Percentiles rank a stretch among this genome's conserved stretches.
phyloP scores from a whole-genome alignment of 2,113 vertebrate species.

The Onychorhynchus coronatus region DNA sequence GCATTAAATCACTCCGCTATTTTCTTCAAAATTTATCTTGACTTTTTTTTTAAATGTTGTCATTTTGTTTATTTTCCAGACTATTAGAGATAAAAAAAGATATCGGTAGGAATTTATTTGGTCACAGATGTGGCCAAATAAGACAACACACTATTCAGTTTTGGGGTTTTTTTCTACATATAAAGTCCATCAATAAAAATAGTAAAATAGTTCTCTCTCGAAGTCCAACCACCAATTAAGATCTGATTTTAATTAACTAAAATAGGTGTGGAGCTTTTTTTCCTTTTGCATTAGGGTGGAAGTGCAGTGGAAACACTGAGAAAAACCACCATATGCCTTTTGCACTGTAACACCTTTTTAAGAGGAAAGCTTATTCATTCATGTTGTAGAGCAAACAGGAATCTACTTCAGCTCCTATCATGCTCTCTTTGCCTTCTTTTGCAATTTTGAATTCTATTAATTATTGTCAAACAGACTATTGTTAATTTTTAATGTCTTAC shows the following conservation, averaged over 20 bases:
- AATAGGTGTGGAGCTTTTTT: neutral
- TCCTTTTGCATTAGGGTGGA: neutral
- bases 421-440: neutral
- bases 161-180: neutral
- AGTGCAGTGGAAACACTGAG: neutral
- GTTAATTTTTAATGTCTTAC: neutral
- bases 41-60: neutral
- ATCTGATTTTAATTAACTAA: neutral
- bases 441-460: neutral
- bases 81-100: neutral
- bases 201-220: neutral
- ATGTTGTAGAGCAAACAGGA: neutral
- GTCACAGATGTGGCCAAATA: neutral
- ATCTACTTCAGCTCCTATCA: neutral
- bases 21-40: neutral
- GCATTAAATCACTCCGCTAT: neutral
- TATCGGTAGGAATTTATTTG: neutral
- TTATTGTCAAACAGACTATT: neutral
- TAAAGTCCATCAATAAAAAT: neutral
- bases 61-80: neutral
- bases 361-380: neutral
- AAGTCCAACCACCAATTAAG: neutral
- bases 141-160: neutral
- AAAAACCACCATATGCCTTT: rapidly evolving
- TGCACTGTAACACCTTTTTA: neutral